Base-by-base conservation (phyloP, 2,797 vertebrate genomes). In the Etheostoma nigrum region DNA sequence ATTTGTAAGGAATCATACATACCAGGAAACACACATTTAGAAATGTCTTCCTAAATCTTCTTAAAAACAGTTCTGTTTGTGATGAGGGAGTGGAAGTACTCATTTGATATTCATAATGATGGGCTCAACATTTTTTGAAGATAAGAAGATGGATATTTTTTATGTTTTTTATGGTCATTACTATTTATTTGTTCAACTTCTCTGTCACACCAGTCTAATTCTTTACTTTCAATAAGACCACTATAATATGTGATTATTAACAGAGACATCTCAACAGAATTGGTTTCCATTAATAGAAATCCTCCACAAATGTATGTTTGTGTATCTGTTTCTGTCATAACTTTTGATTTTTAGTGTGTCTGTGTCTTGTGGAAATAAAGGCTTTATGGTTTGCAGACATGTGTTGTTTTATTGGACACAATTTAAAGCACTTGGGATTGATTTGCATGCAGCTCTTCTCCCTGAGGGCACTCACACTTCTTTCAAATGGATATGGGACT, bases 401-500 rank as follows among this genome's bases (percentile, higher is more conserved):
- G 78, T 62, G 30, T 74, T 89, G 88, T 90, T 83, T 81, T 69
- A 67, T 59, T 81, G 81, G 82, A 84, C 33, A 74, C 76, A 49
- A 83, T 86, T 83, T 59, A 85, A 91, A 87, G 75, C 67, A 60
- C 52, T n/a, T 52, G 79, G 75, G 78, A 75, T 79, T 86, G 91
- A 94, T 90, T 93, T 92, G 92, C 91, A 92, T 92, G 90, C 88
- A 67, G 77, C 63, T 86, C 90, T 80, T 63, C 78, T 88, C 92
- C 91, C 90, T 8, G 44, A 86, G 79, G 91, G 86, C 88, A 79
- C 62, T 70, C 83, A 11, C 13, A 16, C 78, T 72, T 87, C 89
- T 93, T 95, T 95, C 91, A 93, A 81, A 95, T 91, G 94, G 89
- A 89, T 92, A 93, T 93, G 65, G 78, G 86, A 92, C 87, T 87